Evolutionary conservation across 2,797 vertebrate genomes (phyloP).

Genomic region (Pseudochirops cupreus): DNA sequence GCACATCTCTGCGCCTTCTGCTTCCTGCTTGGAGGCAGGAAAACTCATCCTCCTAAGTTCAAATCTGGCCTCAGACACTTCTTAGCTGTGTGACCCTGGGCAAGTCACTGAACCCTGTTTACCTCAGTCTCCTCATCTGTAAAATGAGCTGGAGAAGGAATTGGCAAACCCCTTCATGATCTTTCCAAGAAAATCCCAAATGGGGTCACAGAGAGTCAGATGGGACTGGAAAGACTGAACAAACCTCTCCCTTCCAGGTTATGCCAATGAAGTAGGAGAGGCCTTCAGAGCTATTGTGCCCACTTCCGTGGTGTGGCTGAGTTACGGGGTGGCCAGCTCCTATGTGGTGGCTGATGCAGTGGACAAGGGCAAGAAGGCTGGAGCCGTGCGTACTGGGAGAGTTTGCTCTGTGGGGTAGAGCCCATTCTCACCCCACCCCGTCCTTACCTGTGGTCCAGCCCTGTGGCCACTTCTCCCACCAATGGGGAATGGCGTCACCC

Average conservation of each 20-base stretch:
- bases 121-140: conserved; percentile 11
- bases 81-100: neutral
- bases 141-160: neutral
- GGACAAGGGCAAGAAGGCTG: conserved; percentile 95
- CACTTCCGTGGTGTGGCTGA: conserved; percentile 91
- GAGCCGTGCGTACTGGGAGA: conserved; percentile 86
- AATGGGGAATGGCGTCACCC: neutral
- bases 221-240: too few species aligned
- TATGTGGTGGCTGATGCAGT: conserved; percentile 95
- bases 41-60: neutral
- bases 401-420: neutral
- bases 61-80: neutral
- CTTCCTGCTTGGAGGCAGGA: neutral
- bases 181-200: neutral
- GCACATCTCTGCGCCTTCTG: neutral
- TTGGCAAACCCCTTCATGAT: neutral
- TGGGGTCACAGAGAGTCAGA: neutral
- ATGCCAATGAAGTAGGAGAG: conserved; percentile 97
- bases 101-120: neutral
- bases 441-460: neutral
- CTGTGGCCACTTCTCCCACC: too few species aligned
- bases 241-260: conserved; percentile 86
- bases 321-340: conserved; percentile 92
- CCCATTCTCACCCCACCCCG: neutral
- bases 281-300: conserved; percentile 95